A percentile compares a stretch with the other conserved stretches of the same genome.
phyloP scores from a whole-genome alignment of 1,140 invertebrate species.

The Heliconius hewitsoni region DNA sequence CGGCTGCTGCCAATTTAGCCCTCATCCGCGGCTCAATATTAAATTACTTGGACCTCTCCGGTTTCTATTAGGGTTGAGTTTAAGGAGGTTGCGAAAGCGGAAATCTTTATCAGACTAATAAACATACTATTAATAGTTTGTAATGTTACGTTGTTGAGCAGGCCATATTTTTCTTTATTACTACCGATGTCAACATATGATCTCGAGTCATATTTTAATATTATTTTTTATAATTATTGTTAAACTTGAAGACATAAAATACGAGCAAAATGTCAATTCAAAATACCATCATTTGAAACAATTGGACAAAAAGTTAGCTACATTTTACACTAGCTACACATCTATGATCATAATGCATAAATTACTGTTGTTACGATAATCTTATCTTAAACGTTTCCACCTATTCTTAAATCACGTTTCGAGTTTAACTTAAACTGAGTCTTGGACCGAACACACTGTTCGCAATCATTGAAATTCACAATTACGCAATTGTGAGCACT shows the following conservation, averaged over 20 bases:
- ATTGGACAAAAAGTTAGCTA: too few relatives aligned
- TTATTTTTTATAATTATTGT: too few relatives aligned
- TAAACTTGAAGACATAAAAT: too few relatives aligned
- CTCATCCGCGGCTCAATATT: conserved; percentile 65
- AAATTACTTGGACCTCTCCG: conserved; percentile 67
- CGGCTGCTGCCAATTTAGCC: conserved; percentile 72
- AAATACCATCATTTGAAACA: too few relatives aligned
- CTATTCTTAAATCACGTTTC: not conserved
- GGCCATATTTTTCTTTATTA: not conserved
- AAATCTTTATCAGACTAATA: conserved; percentile 3
- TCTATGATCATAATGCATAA: not conserved
- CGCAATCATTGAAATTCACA: conserved; percentile 63
- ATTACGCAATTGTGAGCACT: conserved; percentile 74
- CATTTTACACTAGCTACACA: not conserved
- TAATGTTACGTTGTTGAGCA: not conserved
- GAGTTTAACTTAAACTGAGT: not conserved
- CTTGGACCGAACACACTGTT: conserved; percentile 43
- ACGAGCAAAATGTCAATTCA: too few relatives aligned
- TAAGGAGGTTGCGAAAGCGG: conserved; percentile 10
- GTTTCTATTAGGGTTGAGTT: conserved; percentile 17
- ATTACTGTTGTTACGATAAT: not conserved
- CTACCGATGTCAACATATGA: too few relatives aligned
- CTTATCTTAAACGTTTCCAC: not conserved
- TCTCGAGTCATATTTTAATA: too few relatives aligned
- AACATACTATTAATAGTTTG: not conserved